A percentile compares a stretch with the other conserved stretches of the same genome.
phyloP scores from a whole-genome alignment of 2,797 vertebrate genomes.

The Coluber constrictor region DNA sequence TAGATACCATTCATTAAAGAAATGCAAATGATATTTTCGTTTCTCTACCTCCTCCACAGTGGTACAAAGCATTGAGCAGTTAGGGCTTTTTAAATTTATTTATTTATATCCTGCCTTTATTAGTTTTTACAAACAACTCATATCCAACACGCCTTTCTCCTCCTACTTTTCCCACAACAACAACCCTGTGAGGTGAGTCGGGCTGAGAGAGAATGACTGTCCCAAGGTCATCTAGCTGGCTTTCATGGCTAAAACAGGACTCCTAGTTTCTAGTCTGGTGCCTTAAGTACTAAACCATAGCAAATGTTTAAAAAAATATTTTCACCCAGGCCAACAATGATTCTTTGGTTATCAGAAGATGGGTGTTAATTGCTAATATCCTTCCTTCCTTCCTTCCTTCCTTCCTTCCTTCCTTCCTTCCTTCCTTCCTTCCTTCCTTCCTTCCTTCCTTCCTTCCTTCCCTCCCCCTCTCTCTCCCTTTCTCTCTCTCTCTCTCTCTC shows the following conservation, averaged over 20 bases:
- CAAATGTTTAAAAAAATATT: neutral
- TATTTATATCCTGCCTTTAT: neutral
- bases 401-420: conserved; percentile 29
- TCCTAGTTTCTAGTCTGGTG: neutral
- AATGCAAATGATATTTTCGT: neutral
- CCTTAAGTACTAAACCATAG: neutral
- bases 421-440: conserved; percentile 36
- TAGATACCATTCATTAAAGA: neutral
- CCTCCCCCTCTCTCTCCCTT: neutral
- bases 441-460: rapidly evolving
- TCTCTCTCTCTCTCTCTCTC: neutral
- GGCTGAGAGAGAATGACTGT: neutral
- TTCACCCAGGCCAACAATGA: conserved; percentile 5
- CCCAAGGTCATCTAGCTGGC: neutral
- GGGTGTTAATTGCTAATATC: conserved; percentile 36
- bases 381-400: conserved; percentile 42
- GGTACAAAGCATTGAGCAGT: neutral
- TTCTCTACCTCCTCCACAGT: neutral
- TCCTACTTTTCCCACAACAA: neutral
- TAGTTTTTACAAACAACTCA: neutral
- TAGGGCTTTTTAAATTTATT: neutral
- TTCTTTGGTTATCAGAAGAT: conserved; percentile 17
- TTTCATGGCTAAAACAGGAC: neutral
- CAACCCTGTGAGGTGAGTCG: neutral
- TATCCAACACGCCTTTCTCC: neutral